phyloP scores from a whole-genome alignment of 2,888 invertebrate genomes.

The Eristalinus aeneus region DNA sequence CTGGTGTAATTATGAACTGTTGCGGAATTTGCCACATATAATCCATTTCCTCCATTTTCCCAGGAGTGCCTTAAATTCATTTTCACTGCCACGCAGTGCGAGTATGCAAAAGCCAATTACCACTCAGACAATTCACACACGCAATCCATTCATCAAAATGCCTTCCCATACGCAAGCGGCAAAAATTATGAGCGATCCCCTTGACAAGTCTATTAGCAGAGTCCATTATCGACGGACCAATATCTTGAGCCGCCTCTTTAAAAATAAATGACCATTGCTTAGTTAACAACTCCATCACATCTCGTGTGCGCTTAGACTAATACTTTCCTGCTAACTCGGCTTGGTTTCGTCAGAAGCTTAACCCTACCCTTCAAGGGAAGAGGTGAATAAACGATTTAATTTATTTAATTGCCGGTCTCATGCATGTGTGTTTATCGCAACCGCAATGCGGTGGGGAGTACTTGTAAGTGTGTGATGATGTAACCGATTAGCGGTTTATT shows the following conservation, averaged over 20 bases:
- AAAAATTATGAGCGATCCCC: slow-evolving; percentile 13
- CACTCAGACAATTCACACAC: not conserved
- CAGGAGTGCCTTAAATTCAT: not conserved
- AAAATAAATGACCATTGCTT: not conserved
- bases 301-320: not conserved
- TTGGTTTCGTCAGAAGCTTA: not conserved
- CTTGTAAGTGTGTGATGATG: not conserved
- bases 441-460: not conserved
- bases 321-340: not conserved
- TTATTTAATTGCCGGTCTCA: not conserved
- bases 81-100: not conserved
- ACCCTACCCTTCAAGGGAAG: not conserved
- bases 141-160: not conserved
- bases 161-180: not conserved
- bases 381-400: not conserved
- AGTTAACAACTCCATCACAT: not conserved
- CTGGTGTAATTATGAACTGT: no score
- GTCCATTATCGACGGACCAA: slow-evolving; percentile 34
- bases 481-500: not conserved
- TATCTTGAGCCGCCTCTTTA: not conserved
- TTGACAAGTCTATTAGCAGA: slow-evolving; percentile 49
- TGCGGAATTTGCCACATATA: no score
- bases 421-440: not conserved
- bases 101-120: not conserved
- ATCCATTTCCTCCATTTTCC: not conserved